Evolutionary conservation across 2,888 invertebrate genomes (phyloP), one percentile per base, ranked within the genome.

Genomic region (Drosophila subquinaria): DNA sequence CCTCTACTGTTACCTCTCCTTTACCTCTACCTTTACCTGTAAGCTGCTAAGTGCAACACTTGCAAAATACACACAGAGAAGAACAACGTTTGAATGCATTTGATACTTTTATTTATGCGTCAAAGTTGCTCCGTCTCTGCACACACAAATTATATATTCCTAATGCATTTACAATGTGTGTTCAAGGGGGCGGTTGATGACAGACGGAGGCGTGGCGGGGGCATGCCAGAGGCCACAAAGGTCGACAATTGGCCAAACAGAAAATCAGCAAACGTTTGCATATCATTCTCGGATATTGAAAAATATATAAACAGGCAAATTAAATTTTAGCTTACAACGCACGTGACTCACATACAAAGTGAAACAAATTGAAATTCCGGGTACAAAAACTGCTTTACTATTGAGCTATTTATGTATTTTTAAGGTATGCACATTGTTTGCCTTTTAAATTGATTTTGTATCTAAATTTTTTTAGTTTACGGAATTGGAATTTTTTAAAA

Each of bases 251-350:
- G 84, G 76, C 73, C 63, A 62, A 81, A 61, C 63, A 62, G 17
- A 81, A 61, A 66, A 78, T 67, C 67, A 61, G 45, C 68, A 65
- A 69, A 67, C 67, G 78, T 75, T 79, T 80, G 82, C 81, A 73
- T 73, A 66, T 76, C 59, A 69, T 67, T 73, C 66, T 45, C 63
- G 63, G 70, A 63, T 73, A 82, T 83, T 82, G 79, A 76, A 85
- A 82, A 82, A 76, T 72, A 79, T 72, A 79, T 68, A 83, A 76
- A 77, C 74, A 71, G 74, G 66, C 67, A 81, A 83, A 83, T 86
- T 85, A 79, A 85, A 86, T 86, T 86, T 86, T 60, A 77, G 71
- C 81, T 81, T 20, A 42, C 66, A 66, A 63, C 47, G 74, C 59
- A 81, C 83, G 83, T 83, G 83, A 73, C 68, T 50, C 15, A 60